phyloP scores from a whole-genome alignment of 2,888 invertebrate genomes.

The Timandra comae region DNA sequence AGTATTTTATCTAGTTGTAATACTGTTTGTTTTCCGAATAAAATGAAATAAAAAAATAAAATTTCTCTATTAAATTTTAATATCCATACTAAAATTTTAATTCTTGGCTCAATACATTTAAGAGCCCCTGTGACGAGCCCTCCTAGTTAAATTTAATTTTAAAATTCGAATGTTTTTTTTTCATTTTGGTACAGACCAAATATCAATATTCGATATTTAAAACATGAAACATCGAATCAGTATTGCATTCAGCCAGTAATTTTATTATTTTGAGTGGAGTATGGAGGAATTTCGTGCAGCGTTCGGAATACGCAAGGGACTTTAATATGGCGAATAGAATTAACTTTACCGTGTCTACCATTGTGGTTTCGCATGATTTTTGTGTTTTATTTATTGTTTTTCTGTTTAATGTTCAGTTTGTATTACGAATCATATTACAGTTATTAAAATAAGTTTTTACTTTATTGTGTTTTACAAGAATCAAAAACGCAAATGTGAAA shows the following conservation, averaged over 20 bases:
- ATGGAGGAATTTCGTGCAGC: slow-evolving; percentile 57
- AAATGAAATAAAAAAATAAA: too few species aligned
- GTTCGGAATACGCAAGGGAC: slow-evolving; percentile 46
- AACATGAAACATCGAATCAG: slow-evolving; percentile 40
- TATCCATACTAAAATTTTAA: too few species aligned
- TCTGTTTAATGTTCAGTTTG: neutral
- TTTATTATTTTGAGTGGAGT: slow-evolving; percentile 60
- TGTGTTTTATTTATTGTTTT: neutral
- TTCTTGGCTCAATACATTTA: too few species aligned
- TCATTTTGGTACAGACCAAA: too few species aligned
- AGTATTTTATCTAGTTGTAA: too few species aligned
- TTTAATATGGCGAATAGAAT: slow-evolving; percentile 47
- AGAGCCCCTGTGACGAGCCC: too few species aligned
- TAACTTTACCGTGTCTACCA: slow-evolving; percentile 40
- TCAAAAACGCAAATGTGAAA: too few species aligned
- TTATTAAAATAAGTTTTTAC: neutral
- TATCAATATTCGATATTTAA: neutral
- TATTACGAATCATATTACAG: neutral
- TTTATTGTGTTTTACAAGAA: too few species aligned
- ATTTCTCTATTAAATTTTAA: too few species aligned
- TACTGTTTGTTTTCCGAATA: too few species aligned
- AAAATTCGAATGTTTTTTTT: too few species aligned
- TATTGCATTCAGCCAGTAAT: slow-evolving; percentile 63
- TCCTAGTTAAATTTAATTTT: too few species aligned
- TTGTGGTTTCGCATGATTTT: slow-evolving; percentile 7